phyloP scores from a whole-genome alignment of 2,888 invertebrate species.

The Cheilosia urbana region DNA sequence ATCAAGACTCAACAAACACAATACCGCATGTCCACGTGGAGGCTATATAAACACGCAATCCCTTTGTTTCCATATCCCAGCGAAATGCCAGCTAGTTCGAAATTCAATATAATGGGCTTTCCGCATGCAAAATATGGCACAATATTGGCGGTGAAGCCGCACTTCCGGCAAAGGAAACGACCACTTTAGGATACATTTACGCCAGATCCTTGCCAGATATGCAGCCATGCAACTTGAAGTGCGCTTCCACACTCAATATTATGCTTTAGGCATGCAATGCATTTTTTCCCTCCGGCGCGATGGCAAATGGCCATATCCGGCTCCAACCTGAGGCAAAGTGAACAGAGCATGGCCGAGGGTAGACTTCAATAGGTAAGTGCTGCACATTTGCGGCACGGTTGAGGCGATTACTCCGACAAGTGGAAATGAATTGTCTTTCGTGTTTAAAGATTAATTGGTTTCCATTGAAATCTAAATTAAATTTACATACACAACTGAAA shows the following conservation, averaged over 20 bases:
- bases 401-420: neutral
- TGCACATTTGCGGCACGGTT: neutral
- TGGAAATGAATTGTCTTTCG: neutral
- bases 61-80: neutral
- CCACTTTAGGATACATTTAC: slow-evolving; percentile 27
- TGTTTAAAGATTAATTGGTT: slow-evolving; percentile 8
- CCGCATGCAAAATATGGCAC: slow-evolving; percentile 1
- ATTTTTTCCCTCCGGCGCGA: slow-evolving; percentile 4
- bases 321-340: neutral
- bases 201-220: neutral
- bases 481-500: neutral
- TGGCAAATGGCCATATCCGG: slow-evolving; percentile 18
- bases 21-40: neutral
- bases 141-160: neutral
- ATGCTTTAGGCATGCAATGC: neutral
- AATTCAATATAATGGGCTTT: slow-evolving; percentile 3
- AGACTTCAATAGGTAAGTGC: neutral
- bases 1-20: slow-evolving; percentile 13
- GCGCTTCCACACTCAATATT: neutral
- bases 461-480: neutral
- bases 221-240: slow-evolving; percentile 8
- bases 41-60: neutral
- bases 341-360: neutral
- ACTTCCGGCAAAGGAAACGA: slow-evolving; percentile 18
- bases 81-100: neutral